Conservation (phyloP, 2,888 invertebrate species). For the Aleiodes testaceus region DNA sequence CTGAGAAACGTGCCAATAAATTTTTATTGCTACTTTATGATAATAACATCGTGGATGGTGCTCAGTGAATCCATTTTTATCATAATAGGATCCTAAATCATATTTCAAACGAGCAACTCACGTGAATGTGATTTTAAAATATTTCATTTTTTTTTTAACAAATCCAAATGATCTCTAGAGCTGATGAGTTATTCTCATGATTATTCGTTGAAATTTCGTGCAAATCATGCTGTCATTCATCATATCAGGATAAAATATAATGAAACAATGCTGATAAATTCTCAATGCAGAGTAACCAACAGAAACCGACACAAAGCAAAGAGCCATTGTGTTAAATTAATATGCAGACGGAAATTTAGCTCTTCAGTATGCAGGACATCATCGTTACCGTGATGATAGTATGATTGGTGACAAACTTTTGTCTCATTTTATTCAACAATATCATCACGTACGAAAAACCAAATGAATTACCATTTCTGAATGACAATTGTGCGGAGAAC, state of each 20-base stretch:
- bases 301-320: not conserved
- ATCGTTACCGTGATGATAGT: conserved; percentile 61
- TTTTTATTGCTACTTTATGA: conserved; percentile 70
- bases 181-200: too few relatives aligned
- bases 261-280: conserved; percentile 11
- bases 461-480: not conserved
- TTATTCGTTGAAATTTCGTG: too few relatives aligned
- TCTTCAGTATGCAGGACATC: conserved; percentile 67
- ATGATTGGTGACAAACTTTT: conserved; percentile 60
- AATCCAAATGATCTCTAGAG: too few relatives aligned
- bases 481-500: not conserved
- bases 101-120: conserved; percentile 54
- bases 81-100: conserved; percentile 64
- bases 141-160: not conserved
- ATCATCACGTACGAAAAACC: conserved; percentile 18
- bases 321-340: conserved; percentile 58
- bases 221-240: too few relatives aligned
- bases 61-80: conserved; percentile 65
- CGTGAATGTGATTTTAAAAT: not conserved
- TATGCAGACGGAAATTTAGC: conserved; percentile 59
- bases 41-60: conserved; percentile 63
- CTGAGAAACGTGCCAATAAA: conserved; percentile 65
- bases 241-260: not conserved
- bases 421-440: not conserved
- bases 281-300: not conserved